A percentile compares a stretch with the other conserved stretches of the same genome.
These are phyloP conservation scores for Tonatia bakeri DNA, from an alignment of 2,113 vertebrate species.

Conservation along the genomic window DNA sequence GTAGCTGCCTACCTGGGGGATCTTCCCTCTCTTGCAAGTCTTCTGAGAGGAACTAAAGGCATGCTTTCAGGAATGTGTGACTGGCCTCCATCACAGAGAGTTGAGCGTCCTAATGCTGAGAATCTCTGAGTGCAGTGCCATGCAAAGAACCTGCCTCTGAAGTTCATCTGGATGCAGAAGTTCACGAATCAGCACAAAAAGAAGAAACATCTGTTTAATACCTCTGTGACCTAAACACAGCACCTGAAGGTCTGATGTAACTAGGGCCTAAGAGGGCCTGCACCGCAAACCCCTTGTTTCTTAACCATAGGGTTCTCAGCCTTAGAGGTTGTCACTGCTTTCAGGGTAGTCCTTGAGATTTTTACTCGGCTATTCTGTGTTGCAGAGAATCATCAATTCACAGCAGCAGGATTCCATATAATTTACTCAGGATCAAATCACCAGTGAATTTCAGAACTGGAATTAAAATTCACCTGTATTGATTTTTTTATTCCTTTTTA, in stretches of 20 bases:
- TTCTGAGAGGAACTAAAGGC: neutral
- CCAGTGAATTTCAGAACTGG: neutral
- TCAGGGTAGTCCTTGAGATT: neutral
- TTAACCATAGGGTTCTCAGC: neutral
- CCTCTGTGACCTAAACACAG: neutral
- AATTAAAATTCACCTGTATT: constrained; percentile 2
- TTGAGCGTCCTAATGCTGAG: neutral
- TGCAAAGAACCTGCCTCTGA: neutral
- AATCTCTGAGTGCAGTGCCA: neutral
- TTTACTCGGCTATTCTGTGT: neutral
- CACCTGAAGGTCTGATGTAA: neutral
- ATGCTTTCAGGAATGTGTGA: neutral
- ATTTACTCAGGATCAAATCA: neutral
- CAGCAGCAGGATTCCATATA: neutral
- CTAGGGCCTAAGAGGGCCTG: neutral
- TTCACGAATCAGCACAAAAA: neutral
- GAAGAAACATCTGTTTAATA: neutral
- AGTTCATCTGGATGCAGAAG: neutral
- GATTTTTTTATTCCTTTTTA: neutral
- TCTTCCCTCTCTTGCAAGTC: neutral
- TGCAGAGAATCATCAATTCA: neutral
- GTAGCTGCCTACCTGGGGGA: neutral
- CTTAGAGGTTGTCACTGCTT: neutral
- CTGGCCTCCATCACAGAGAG: neutral
- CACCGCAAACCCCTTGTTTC: neutral